Base-by-base conservation (phyloP, 2,113 vertebrate species). In the Tetrax tetrax region DNA sequence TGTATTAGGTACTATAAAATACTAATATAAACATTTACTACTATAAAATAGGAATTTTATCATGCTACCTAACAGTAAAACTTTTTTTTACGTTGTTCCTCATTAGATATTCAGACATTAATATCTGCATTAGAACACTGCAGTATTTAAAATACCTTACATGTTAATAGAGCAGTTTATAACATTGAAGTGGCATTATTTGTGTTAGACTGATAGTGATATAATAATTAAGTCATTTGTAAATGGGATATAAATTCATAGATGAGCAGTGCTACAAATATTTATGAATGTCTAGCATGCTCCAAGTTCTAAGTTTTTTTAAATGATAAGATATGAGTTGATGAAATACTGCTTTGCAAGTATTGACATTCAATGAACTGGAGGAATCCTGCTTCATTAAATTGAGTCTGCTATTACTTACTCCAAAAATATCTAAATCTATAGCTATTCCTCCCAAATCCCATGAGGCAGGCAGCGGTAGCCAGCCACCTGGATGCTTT, bases 371-470 rank as follows among this genome's bases (percentile, higher is more conserved):
- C 89, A 89, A 41, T 87, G 83, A 88, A 71, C 74, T 80, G 78
- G 54, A 90, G 87, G 66, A 90, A 83, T 93, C 56, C 75, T 91
- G 17, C 37, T 93, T 90, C 82, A 75, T 79, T 96, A 83, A 95
- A 85, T 18, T 33, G 54, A 59, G 20, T 20, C 60, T 91, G 65
- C 48, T 77, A 57, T 90, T 82, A 48, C 91, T 82, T 88, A 65
- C 31, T 83, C 88, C 77, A 74, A 76, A 93, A 93, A 90, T 77
- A 94, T 20, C 64, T 57, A 31, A 56, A 31, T 72, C 37, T 61
- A 43, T 27, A 76, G 31, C 63, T 64, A 68, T 90, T 85, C 29
- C 71, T 88, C 66, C 70, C 35, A 56, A 72, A 80, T 77, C 94
- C 66, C 88, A 77, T 0, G 3, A 83, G 95, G 75, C 75, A 85